These are phyloP conservation scores for Schizothorax lantsangensis DNA, from an alignment of 2,797 vertebrate genomes.

Conservation along the genomic window DNA sequence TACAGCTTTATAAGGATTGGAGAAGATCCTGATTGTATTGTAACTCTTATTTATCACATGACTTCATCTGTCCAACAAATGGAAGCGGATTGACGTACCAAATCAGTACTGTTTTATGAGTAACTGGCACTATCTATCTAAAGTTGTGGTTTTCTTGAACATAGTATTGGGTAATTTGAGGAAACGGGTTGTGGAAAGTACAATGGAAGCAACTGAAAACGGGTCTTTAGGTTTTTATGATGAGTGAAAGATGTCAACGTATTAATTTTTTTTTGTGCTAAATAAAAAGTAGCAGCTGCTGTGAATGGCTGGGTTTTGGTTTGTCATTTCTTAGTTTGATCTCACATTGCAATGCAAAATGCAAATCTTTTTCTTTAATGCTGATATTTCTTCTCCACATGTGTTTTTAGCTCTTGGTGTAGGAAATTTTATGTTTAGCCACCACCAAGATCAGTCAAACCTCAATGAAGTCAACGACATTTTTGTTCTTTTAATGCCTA, in stretches of 20 bases:
- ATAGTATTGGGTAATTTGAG: background rate
- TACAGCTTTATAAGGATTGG: constrained; percentile 12
- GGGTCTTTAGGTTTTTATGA: constrained; percentile 66
- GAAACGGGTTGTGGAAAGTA: constrained; percentile 39
- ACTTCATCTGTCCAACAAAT: background rate
- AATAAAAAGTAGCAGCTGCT: constrained; percentile 75
- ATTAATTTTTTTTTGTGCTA: constrained; percentile 64
- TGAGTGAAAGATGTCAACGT: constrained; percentile 67
- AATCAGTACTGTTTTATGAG: constrained; percentile 32
- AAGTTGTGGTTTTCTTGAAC: constrained; percentile 24
- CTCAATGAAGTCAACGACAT: background rate
- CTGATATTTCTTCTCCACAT: background rate
- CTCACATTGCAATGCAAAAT: background rate
- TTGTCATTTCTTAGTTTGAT: constrained; percentile 4
- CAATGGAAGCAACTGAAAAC: constrained; percentile 47
- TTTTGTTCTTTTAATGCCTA: background rate
- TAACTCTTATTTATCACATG: background rate
- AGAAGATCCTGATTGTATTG: background rate
- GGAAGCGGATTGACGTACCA: background rate
- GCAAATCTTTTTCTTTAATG: background rate
- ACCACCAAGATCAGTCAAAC: background rate
- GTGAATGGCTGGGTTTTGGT: constrained; percentile 47
- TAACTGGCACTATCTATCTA: background rate
- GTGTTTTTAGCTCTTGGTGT: background rate
- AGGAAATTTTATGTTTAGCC: background rate